Evolutionary conservation across 2,797 vertebrate species (phyloP), one percentile per base, ranked within the genome.

Genomic region (Cyclopterus lumpus): DNA sequence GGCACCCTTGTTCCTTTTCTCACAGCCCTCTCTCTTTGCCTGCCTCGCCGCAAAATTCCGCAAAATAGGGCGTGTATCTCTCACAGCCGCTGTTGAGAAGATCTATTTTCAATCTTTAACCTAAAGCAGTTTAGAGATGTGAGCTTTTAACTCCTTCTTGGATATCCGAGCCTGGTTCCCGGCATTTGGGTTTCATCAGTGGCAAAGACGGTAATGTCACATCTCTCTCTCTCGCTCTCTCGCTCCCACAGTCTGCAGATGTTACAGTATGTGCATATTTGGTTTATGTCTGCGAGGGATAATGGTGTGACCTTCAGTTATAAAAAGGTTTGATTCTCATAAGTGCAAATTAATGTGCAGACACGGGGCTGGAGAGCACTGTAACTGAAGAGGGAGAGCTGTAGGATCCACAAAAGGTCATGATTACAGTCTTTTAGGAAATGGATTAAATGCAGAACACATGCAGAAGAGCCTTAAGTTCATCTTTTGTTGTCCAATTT

Each of bases 291-390:
- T 73, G 36, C 4, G 9, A 38, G 71, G 75, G 77, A 84, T 89
- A 86, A 83, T 76, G 70, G 69, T 9, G 55, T 89, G 86, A 89
- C 89, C 90, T 90, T 89, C 73, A 79, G 67, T 65, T 73, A 59
- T 86, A 75, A 88, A 80, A 83, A 89, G 48, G 67, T 87, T 86
- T 82, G 81, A 87, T 86, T 90, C 80, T 81, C 75, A 79, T 84
- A 82, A 87, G 74, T 87, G 62, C 69, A 84, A 90, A 91, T 90
- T 40, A 84, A 88, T 84, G 72, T 84, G 81, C 82, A 76, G 80
- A 87, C 73, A 89, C 83, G 82, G 88, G 68, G 61, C 81, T 15
- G 62, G 57, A 64, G 82, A 77, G 67, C 46, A 48, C 26, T 32
- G 79, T 53, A 70, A 88, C 57, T 73, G 71, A 75, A 65, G 68